phyloP scores from a whole-genome alignment of 2,888 invertebrate species.

The Tortrix viridana region DNA sequence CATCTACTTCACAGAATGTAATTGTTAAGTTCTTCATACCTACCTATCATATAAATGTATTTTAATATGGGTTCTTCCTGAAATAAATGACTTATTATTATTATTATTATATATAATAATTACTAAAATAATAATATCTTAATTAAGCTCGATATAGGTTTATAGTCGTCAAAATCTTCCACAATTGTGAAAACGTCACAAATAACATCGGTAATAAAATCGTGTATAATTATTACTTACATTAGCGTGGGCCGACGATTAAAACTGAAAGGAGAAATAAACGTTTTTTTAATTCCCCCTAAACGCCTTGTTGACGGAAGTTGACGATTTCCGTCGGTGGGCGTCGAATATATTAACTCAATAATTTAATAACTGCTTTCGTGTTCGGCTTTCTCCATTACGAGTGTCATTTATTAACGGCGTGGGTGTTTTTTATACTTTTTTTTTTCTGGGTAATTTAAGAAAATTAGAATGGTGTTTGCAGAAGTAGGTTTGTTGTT shows the following conservation, averaged over 20 bases:
- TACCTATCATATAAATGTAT: no score
- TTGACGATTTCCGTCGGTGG: conserved; percentile 34
- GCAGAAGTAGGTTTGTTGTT: no score
- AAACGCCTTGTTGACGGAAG: conserved; percentile 35
- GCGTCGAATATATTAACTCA: conserved; percentile 25
- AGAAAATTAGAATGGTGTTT: no score
- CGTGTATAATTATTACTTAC: conserved; percentile 23
- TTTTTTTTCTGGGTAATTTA: no score
- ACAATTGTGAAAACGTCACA: not conserved
- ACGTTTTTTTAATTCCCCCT: conserved; percentile 26
- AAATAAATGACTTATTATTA: no score
- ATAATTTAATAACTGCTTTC: conserved; percentile 29
- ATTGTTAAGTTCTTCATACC: no score
- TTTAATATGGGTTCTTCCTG: no score
- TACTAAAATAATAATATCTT: no score
- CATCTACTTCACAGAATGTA: no score
- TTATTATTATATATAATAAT: no score
- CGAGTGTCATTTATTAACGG: conserved; percentile 5
- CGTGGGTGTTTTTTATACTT: not conserved
- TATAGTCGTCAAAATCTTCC: no score
- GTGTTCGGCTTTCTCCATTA: conserved; percentile 24
- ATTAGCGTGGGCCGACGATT: conserved; percentile 30
- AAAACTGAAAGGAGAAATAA: conserved; percentile 23
- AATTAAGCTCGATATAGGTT: no score
- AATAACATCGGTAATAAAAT: conserved; percentile 19